A percentile compares a stretch with the other conserved stretches of the same genome.
These are phyloP conservation scores for Eublepharis macularius DNA, from an alignment of 2,113 vertebrate species.

Conservation along the genomic window DNA sequence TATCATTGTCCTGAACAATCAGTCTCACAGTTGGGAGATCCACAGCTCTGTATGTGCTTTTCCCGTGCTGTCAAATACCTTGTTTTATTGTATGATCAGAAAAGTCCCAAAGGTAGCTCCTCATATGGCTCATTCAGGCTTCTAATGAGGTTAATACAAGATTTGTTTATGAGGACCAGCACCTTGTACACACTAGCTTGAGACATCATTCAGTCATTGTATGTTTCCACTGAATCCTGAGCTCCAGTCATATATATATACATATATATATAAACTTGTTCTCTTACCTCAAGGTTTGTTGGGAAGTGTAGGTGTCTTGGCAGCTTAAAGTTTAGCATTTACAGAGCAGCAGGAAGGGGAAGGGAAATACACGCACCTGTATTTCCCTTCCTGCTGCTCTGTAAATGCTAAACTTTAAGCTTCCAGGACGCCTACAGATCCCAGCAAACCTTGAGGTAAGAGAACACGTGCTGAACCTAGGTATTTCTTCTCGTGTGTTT, in stretches of 20 bases:
- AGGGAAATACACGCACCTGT: no score
- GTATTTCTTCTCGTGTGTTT: background rate
- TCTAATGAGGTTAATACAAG: background rate
- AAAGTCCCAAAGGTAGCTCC: background rate
- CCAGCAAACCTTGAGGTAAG: no score
- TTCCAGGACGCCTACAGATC: no score
- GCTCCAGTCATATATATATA: background rate
- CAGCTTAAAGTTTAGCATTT: no score
- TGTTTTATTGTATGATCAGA: background rate
- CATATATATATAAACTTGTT: background rate
- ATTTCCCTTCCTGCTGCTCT: no score
- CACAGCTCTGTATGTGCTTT: background rate
- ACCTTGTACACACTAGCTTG: background rate
- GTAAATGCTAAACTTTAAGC: no score
- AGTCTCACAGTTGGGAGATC: background rate
- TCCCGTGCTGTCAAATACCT: background rate
- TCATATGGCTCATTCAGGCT: background rate
- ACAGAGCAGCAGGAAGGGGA: no score
- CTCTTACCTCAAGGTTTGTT: no score
- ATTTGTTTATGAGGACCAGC: background rate
- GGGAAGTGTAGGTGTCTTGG: no score
- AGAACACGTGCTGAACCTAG: no score
- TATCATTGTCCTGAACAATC: background rate
- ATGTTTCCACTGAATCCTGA: background rate
- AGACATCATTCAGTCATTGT: background rate